Evolutionary conservation across 2,888 invertebrate species (phyloP).

Genomic region (Oligia latruncula): DNA sequence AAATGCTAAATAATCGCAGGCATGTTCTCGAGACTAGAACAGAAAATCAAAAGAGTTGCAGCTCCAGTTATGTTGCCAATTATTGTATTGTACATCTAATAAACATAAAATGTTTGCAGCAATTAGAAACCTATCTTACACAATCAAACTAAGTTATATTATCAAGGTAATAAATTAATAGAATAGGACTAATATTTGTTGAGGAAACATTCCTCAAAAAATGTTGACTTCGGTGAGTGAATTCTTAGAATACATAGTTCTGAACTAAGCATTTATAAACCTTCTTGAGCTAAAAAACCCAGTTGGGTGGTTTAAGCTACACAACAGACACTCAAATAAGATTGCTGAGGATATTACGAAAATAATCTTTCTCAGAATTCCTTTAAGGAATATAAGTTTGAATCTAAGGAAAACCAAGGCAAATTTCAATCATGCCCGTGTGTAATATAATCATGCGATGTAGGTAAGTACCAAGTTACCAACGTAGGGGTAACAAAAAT

Average conservation of each 20-base stretch:
- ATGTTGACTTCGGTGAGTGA: background rate
- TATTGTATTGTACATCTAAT: slow-evolving; percentile 25
- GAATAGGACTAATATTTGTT: background rate
- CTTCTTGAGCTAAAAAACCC: slow-evolving; percentile 10
- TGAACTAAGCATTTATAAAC: background rate
- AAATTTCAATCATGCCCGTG: background rate
- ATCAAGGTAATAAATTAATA: background rate
- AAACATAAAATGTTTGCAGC: background rate
- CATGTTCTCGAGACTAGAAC: slow-evolving; percentile 17
- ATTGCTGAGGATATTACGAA: background rate
- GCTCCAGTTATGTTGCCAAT: slow-evolving; percentile 21
- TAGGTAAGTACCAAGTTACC: too few species aligned
- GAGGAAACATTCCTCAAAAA: slow-evolving; percentile 8
- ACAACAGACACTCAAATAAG: background rate
- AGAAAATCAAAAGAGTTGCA: slow-evolving; percentile 22
- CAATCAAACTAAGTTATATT: background rate
- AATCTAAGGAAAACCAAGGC: background rate
- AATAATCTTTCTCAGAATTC: background rate
- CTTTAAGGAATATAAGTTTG: background rate
- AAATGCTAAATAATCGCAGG: slow-evolving; percentile 32
- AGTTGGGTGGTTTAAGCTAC: background rate
- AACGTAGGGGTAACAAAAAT: background rate
- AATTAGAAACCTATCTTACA: slow-evolving; percentile 1
- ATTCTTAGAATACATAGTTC: slow-evolving; percentile 8
- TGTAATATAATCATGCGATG: background rate